Evolutionary conservation across 2,113 vertebrate genomes (phyloP), one percentile per base, ranked within the genome.

Genomic region (Oncorhynchus masou): DNA sequence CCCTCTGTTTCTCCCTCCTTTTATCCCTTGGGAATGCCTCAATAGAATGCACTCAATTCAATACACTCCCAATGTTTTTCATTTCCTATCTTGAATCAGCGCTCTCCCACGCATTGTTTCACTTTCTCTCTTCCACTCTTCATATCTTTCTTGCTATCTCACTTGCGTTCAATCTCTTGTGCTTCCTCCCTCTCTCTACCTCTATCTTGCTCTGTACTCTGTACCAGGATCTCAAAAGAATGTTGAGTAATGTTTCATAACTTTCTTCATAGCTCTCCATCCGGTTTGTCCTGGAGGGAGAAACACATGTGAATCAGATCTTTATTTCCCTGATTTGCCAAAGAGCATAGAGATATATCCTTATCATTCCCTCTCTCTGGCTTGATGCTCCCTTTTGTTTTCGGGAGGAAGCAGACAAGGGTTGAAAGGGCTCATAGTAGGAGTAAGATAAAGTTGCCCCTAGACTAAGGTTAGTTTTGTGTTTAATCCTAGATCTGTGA

Each of bases 21-120:
- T 69, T n/a, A 31, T 29, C 68, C 71, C 16, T 22, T 31, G 49
- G 80, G 64, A 78, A 60, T 86, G 78, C 48, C 75, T 73, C 79
- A 87, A 85, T 51, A 62, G 83, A 87, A 85, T 80, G 70, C 71
- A 22, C 29, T 81, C 59, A 51, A 59, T 51, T 72, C 79, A 72
- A 82, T 83, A 84, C 20, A 68, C 73, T 81, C 79, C 31, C 75
- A 81, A 78, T 79, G 79, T 81, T 81, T 77, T 82, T 51, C 75
- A 39, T 79, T 79, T 68, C 75, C 79, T 82, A 82, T 75, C 81
- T 51, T 73, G 45, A 78, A 79, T 70, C 51, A 31, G 22, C 5
- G 1, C 51, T 72, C 70, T 72, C 51, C 20, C 71, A 48, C 4
- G 29, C 22, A 24, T 31, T 27, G 49, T 62, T 6, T 73, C 71